Conservation (phyloP, 2,113 vertebrate species). For the Camelus dromedarius region DNA sequence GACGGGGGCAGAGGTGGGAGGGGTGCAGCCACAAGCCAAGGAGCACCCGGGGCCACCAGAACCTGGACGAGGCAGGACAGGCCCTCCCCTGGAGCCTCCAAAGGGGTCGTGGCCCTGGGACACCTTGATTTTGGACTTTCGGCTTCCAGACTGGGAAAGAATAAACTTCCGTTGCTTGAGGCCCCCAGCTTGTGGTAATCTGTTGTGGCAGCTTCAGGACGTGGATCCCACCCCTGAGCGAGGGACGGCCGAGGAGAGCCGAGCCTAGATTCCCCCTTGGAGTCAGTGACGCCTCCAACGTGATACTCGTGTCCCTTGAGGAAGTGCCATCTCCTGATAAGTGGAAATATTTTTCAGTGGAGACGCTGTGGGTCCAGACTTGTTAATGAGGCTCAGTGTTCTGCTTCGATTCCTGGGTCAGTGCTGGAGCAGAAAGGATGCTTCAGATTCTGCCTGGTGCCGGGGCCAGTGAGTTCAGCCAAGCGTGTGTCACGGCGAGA, state of each 20-base stretch:
- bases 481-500: not conserved
- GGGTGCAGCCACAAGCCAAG: accelerated
- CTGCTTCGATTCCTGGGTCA: not conserved
- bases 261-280: not conserved
- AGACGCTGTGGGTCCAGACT: not conserved
- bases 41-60: not conserved
- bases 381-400: not conserved
- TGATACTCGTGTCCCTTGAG: not conserved
- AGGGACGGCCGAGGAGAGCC: not conserved
- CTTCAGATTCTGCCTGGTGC: not conserved
- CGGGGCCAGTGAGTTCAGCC: not conserved
- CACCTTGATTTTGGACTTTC: not conserved
- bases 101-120: accelerated
- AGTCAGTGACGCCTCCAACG: not conserved
- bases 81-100: too few relatives aligned
- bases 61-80: not conserved
- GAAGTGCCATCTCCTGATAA: conserved; percentile 49
- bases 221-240: accelerated
- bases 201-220: not conserved
- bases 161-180: accelerated
- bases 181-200: not conserved
- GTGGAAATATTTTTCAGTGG: not conserved
- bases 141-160: not conserved
- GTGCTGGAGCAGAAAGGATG: not conserved
- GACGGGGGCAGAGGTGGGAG: not conserved